A percentile compares a stretch with the other conserved stretches of the same genome.
These are phyloP conservation scores for Dasyprocta punctata DNA, from an alignment of 2,113 vertebrate species.

Conservation along the genomic window DNA sequence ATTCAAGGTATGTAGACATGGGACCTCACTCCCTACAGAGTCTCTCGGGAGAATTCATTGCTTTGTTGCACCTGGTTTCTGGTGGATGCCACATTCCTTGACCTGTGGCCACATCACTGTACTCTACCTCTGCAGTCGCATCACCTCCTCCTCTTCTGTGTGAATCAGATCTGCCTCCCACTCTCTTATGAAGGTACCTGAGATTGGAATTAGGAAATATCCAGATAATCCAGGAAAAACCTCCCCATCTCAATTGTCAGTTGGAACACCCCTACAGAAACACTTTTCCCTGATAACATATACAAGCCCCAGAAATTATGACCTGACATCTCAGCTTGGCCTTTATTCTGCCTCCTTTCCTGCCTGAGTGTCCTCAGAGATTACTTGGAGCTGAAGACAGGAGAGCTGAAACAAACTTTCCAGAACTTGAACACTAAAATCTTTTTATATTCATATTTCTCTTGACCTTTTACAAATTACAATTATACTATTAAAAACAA, in stretches of 20 bases:
- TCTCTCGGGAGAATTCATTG: accelerated
- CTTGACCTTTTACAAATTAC: conserved; percentile 2
- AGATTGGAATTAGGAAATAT: not conserved
- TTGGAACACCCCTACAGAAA: not conserved
- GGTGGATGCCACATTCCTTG: not conserved
- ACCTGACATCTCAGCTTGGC: accelerated
- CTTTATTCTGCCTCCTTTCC: not conserved
- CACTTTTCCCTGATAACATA: not conserved
- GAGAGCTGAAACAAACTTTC: conserved; percentile 4
- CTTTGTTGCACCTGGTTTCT: not conserved
- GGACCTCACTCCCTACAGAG: not conserved
- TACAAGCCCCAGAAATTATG: not conserved
- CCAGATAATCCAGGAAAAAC: not conserved
- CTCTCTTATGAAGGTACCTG: not conserved
- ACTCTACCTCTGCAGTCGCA: not conserved
- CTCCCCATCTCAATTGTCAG: not conserved
- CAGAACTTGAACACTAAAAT: not conserved
- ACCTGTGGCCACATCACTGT: not conserved
- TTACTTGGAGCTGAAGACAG: not conserved
- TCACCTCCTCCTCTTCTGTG: not conserved
- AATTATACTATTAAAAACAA: not conserved
- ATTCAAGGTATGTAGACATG: not conserved
- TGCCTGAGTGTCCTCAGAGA: not conserved
- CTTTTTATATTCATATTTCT: not conserved
- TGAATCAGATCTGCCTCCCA: not conserved